These are phyloP conservation scores for Corydoras maculifer DNA, from an alignment of 2,113 vertebrate genomes.

Conservation along the genomic window DNA sequence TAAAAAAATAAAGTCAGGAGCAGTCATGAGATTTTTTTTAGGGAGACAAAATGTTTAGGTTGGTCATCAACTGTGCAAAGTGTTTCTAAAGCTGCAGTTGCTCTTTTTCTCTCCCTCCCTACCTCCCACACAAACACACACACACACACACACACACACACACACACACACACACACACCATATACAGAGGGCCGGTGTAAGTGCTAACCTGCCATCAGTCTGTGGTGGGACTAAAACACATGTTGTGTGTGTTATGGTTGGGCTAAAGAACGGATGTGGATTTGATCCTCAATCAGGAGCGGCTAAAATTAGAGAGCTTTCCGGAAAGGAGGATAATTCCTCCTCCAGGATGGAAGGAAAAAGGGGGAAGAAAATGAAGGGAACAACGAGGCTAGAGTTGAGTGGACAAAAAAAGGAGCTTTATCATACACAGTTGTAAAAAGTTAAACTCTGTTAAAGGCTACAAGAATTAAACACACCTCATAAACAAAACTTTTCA, in stretches of 20 bases:
- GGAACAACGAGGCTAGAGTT: slow-evolving; percentile 34
- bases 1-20: background rate
- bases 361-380: slow-evolving; percentile 44
- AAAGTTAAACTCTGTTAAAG: no score
- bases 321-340: slow-evolving; percentile 65
- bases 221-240: slow-evolving; percentile 61
- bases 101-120: background rate
- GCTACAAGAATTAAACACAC: background rate
- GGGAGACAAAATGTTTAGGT: slow-evolving; percentile 12
- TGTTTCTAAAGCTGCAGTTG: slow-evolving; percentile 35
- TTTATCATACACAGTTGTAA: slow-evolving; percentile 3
- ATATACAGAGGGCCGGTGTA: slow-evolving; percentile 55
- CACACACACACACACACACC: slow-evolving; percentile 53
- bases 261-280: slow-evolving; percentile 69
- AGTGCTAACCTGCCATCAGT: slow-evolving; percentile 61
- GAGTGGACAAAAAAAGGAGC: slow-evolving; percentile 30
- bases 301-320: slow-evolving; percentile 62
- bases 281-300: slow-evolving; percentile 67
- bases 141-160: slow-evolving; percentile 53
- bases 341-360: slow-evolving; percentile 60
- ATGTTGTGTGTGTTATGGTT: slow-evolving; percentile 72
- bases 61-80: slow-evolving; percentile 37
- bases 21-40: slow-evolving; percentile 40
- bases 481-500: background rate
- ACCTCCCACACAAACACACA: background rate